A percentile compares a stretch with the other conserved stretches of the same genome.
Evolutionary conservation across 1,140 invertebrate species (phyloP).

Genomic region (Penaeus vannamei): DNA sequence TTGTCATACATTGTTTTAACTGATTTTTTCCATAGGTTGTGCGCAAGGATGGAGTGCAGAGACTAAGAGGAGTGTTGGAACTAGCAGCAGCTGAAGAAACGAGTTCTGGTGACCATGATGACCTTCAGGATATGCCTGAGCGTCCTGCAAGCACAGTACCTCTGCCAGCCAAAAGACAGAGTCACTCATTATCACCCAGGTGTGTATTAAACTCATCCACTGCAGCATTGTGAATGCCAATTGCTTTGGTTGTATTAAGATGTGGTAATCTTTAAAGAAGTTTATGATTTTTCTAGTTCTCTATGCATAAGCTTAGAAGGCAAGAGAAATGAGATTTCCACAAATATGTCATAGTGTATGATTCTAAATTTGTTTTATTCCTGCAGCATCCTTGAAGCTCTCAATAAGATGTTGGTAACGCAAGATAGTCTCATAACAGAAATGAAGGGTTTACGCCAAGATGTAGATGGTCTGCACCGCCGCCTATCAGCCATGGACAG

Average conservation of each 20-base stretch:
- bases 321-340: no score
- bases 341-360: no score
- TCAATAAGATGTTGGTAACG: conserved; percentile 45
- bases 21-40: neutral
- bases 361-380: neutral
- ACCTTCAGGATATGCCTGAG: conserved; percentile 38
- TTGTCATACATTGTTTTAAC: neutral
- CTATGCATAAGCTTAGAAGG: no score
- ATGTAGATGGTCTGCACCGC: conserved; percentile 34
- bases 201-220: neutral
- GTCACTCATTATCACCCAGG: conserved; percentile 38
- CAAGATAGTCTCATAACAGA: conserved; percentile 40
- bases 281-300: no score
- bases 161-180: neutral
- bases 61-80: conserved; percentile 48
- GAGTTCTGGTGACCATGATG: conserved; percentile 59
- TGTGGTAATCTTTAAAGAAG: no score
- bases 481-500: conserved; percentile 30
- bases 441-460: conserved; percentile 48
- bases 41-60: conserved; percentile 50
- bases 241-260: no score
- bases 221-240: no score
- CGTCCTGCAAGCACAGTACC: neutral
- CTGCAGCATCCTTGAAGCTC: conserved; percentile 39
- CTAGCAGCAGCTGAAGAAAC: conserved; percentile 56